A percentile compares a stretch with the other conserved stretches of the same genome.
These are phyloP conservation scores for Taeniopygia guttata DNA, from an alignment of 2,797 vertebrate genomes.

Conservation along the genomic window DNA sequence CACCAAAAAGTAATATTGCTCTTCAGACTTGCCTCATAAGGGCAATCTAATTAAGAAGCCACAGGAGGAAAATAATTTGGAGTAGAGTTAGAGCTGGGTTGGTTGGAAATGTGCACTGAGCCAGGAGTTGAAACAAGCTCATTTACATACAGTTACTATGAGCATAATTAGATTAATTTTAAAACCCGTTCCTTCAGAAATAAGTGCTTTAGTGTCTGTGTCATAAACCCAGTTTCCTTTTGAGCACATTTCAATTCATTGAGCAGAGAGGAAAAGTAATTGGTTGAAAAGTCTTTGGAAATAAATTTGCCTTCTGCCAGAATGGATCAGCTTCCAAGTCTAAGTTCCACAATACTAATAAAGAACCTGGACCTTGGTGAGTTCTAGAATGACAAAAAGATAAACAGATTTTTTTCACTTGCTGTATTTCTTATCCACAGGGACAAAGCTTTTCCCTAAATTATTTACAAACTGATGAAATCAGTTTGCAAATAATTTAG, in stretches of 20 bases:
- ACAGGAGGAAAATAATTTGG: not conserved
- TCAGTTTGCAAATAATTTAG: too few species aligned
- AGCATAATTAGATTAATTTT: constrained; percentile 43
- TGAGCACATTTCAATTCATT: constrained; percentile 28
- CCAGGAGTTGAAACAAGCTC: constrained; percentile 3
- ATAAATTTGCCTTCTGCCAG: constrained; percentile 38
- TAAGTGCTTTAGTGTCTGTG: constrained; percentile 13
- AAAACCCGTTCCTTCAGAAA: constrained; percentile 17
- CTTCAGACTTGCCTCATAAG: not conserved
- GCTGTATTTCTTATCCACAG: constrained; percentile 28
- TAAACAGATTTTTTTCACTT: not conserved
- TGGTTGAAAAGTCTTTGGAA: constrained; percentile 53
- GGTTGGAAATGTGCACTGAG: not conserved
- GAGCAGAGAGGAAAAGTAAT: constrained; percentile 31
- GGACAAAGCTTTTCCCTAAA: constrained; percentile 49
- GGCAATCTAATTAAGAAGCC: not conserved
- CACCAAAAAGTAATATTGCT: not conserved
- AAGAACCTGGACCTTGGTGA: constrained; percentile 20
- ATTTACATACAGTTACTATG: not conserved
- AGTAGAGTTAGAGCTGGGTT: not conserved
- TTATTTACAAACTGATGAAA: constrained; percentile 30
- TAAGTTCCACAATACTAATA: not conserved
- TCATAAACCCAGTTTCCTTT: constrained; percentile 48
- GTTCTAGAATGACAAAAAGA: constrained; percentile 41
- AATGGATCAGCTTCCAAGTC: constrained; percentile 18